Base-by-base conservation (phyloP, 1,140 invertebrate species). In the Neelides sp. region DNA sequence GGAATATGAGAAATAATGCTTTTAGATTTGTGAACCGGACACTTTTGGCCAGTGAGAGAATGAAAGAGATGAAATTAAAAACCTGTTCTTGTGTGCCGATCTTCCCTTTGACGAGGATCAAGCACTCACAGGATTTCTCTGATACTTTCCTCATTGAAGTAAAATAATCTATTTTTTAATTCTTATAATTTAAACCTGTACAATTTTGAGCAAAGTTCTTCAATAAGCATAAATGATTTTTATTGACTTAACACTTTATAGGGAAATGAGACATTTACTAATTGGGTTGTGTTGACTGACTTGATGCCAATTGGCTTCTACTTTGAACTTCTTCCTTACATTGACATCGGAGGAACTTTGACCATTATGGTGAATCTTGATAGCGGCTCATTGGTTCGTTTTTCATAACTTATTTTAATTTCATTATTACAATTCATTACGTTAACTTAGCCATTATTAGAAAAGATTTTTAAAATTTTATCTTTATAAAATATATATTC, bases 341-440 rank as follows among this genome's bases (percentile, higher is more conserved):
- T 73, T 22, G 75, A 77, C 54, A 70, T 74, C 43, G 75, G 75
- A 24, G 75, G 74, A 48, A 75, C 72, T 3, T 64, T 77, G 2
- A 68, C 66, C 37, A 67, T 76, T 48, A 63, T 61, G 26, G 56
- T 68, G 48, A 65, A 67, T 59, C 59, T 73, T 15, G 68, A 73
- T 50, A 62, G 64, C 37, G 41, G 61, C 8, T 40, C 62, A 19
- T 43, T 63, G 51, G 62, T 63, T 51, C 48, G 52, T 48, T 53
- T 32, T 27, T 34, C 22, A 15, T 53, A 7, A 5, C 4, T 36
- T 15, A 4, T 48, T 22, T 43, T 26, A 35, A n/a, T 47, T 17
- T 10, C 1, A 47, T 27, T 19, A 48, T 13, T n/a, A 15, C 10
- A 4, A 22, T 15, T 48, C 8, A 5, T 48, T 40, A 13, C 40